Evolutionary conservation across 2,888 invertebrate species (phyloP).

Genomic region (Acleris laterana): DNA sequence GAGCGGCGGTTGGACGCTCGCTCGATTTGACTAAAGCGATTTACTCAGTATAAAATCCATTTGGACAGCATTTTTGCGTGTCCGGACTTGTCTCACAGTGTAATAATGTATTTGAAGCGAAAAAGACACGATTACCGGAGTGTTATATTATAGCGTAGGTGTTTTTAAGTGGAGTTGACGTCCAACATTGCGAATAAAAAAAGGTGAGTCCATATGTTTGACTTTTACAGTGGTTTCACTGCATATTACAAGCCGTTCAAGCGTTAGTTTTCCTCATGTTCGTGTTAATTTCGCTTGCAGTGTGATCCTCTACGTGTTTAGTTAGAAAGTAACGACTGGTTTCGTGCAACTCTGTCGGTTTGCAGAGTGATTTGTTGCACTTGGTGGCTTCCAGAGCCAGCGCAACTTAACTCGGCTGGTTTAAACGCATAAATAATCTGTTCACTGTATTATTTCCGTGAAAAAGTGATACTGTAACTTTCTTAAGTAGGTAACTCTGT

Average conservation of each 20-base stretch:
- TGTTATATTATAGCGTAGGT: constrained; percentile 84
- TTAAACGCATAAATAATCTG: constrained; percentile 40
- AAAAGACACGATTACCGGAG: constrained; percentile 80
- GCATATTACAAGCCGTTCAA: constrained; percentile 17
- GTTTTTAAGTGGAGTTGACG: constrained; percentile 72
- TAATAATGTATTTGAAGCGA: constrained; percentile 84
- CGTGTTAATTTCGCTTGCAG: constrained; percentile 37
- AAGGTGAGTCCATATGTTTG: constrained; percentile 76
- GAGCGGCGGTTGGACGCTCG: constrained; percentile 65
- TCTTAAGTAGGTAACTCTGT: neutral
- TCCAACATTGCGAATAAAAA: constrained; percentile 63
- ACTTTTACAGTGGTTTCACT: constrained; percentile 45
- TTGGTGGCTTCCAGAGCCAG: constrained; percentile 13
- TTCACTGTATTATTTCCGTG: constrained; percentile 16
- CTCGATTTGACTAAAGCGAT: constrained; percentile 51
- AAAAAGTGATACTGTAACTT: constrained; percentile 1
- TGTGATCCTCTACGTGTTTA: constrained; percentile 49
- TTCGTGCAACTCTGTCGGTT: constrained; percentile 31
- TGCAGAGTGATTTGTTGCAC: constrained; percentile 18
- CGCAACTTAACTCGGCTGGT: constrained; percentile 42
- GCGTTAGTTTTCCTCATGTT: constrained; percentile 25
- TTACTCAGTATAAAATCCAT: constrained; percentile 58
- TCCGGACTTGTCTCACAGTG: constrained; percentile 75
- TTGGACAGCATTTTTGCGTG: constrained; percentile 74
- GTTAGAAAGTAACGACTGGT: constrained; percentile 63